Evolutionary conservation across 2,888 invertebrate genomes (phyloP).

Genomic region (Tholera decimalis): DNA sequence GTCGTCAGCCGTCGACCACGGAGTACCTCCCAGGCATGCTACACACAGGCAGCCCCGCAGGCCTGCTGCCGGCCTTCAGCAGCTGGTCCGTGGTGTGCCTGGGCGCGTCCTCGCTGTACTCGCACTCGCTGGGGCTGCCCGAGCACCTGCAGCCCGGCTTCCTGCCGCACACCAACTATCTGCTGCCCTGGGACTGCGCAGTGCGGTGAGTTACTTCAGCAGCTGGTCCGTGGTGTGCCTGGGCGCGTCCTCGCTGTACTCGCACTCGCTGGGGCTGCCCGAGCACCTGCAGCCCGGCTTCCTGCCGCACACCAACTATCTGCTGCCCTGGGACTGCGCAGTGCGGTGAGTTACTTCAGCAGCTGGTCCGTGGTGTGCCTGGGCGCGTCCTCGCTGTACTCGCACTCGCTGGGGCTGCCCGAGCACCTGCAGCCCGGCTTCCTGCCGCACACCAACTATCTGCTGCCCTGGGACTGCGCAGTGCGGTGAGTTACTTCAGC

Average conservation of each 20-base stretch:
- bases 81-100: conserved; percentile 98
- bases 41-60: conserved; percentile 94
- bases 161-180: conserved; percentile 96
- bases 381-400: conserved; percentile 97
- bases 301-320: conserved; percentile 96
- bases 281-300: conserved; percentile 97
- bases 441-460: conserved; percentile 96
- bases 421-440: conserved; percentile 97
- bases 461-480: conserved; percentile 97
- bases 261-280: conserved; percentile 96
- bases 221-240: conserved; percentile 97
- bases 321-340: conserved; percentile 97
- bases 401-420: conserved; percentile 96
- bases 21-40: conserved; percentile 98
- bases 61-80: conserved; percentile 96
- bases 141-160: conserved; percentile 97
- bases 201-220: conserved; percentile 74
- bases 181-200: conserved; percentile 97
- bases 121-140: conserved; percentile 96
- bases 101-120: conserved; percentile 97
- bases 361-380: conserved; percentile 98
- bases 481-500: conserved; percentile 92
- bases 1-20: conserved; percentile 95
- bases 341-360: conserved; percentile 92
- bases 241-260: conserved; percentile 96